phyloP scores from a whole-genome alignment of 2,888 invertebrate species.

The Petrophora chlorosata region DNA sequence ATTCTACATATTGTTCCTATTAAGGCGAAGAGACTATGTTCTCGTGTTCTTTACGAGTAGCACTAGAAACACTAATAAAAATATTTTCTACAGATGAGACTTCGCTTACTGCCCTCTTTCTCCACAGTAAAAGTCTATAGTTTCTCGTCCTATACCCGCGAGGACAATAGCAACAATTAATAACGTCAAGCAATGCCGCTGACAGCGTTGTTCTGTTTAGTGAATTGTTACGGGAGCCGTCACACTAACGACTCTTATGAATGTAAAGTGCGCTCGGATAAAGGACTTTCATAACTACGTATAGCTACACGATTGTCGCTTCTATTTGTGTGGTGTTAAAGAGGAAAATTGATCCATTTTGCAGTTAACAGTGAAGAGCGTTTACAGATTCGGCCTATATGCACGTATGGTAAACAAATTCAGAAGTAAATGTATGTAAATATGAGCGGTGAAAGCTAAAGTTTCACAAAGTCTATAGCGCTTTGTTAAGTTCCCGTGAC shows the following conservation, averaged over 20 bases:
- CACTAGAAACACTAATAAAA: too few relatives aligned
- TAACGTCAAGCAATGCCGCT: constrained; percentile 29
- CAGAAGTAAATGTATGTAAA: constrained; percentile 31
- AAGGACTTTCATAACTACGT: constrained; percentile 8
- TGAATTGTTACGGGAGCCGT: constrained; percentile 29
- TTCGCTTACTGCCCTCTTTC: background rate
- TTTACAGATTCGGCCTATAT: constrained; percentile 26
- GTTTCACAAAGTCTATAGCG: constrained; percentile 11
- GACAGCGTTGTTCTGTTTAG: constrained; percentile 29
- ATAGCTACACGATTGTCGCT: constrained; percentile 3
- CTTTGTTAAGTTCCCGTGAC: background rate
- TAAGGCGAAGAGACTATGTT: too few relatives aligned
- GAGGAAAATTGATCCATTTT: too few relatives aligned
- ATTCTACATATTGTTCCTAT: too few relatives aligned
- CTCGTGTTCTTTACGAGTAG: too few relatives aligned
- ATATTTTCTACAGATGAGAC: too few relatives aligned
- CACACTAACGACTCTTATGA: constrained; percentile 34
- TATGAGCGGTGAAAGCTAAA: constrained; percentile 23
- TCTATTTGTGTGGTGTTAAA: background rate
- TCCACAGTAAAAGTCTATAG: constrained; percentile 3
- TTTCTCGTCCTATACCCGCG: constrained; percentile 5
- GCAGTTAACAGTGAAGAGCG: too few relatives aligned
- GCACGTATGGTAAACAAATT: constrained; percentile 36
- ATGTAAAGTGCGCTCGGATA: constrained; percentile 33
- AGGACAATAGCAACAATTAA: constrained; percentile 33